Percentiles rank a stretch among this genome's conserved stretches.
Evolutionary conservation across 2,888 invertebrate species (phyloP).

Genomic region (Amphipoea oculea): DNA sequence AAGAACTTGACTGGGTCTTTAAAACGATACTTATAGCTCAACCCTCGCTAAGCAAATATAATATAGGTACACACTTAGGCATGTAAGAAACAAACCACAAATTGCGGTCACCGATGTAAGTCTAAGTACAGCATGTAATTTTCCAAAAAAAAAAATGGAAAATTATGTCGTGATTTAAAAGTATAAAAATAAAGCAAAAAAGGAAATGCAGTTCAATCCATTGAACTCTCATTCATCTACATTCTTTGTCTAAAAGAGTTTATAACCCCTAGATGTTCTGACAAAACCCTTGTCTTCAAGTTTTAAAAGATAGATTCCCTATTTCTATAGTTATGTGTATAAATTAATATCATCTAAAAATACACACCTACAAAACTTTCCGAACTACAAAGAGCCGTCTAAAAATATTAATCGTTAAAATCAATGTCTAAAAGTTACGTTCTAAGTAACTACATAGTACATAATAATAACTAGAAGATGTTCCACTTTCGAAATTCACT

Average conservation of each 20-base stretch:
- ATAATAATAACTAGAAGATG: slow-evolving; percentile 48
- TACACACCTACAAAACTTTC: slow-evolving; percentile 77
- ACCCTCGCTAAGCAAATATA: slow-evolving; percentile 13
- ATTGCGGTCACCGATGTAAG: slow-evolving; percentile 12
- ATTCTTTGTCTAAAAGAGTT: slow-evolving; percentile 24
- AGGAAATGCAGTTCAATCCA: slow-evolving; percentile 36
- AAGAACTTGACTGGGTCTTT: not conserved
- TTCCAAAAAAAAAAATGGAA: slow-evolving; percentile 2
- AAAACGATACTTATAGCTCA: slow-evolving; percentile 6
- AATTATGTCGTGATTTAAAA: slow-evolving; percentile 19
- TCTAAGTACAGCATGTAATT: slow-evolving; percentile 30
- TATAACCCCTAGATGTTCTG: slow-evolving; percentile 26
- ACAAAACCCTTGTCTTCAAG: slow-evolving; percentile 27
- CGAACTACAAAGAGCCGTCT: slow-evolving; percentile 84
- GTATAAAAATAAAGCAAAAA: slow-evolving; percentile 18
- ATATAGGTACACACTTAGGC: not conserved
- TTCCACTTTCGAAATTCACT: slow-evolving; percentile 63
- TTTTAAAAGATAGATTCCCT: slow-evolving; percentile 45
- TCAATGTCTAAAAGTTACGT: slow-evolving; percentile 71
- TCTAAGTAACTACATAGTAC: slow-evolving; percentile 59
- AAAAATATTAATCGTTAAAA: slow-evolving; percentile 81
- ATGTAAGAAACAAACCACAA: slow-evolving; percentile 14
- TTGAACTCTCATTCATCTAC: slow-evolving; percentile 26
- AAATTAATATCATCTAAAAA: slow-evolving; percentile 74
- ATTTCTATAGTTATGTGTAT: slow-evolving; percentile 65